Base-by-base conservation (phyloP, 2,888 invertebrate genomes). In the Watsonalla binaria region DNA sequence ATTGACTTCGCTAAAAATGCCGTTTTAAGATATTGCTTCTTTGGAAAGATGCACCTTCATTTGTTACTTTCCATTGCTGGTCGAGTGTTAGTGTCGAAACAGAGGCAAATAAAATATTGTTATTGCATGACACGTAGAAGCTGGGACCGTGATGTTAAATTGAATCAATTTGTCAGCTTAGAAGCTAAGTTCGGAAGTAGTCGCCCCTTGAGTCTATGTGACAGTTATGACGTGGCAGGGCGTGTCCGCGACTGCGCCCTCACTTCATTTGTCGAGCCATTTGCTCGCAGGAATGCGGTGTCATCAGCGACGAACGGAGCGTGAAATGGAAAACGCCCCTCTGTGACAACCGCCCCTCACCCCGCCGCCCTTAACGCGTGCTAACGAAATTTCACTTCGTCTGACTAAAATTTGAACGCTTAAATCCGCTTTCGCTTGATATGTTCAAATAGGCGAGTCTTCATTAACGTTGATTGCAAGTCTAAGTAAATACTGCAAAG, bases 301-400 rank as follows among this genome's bases (percentile, higher is more conserved):
- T 90, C 90, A 90, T 90, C 90, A 90, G 84, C 68, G 78, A 63
- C 67, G 84, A 89, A 81, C 85, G 85, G 85, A 88, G 83, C 90
- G 90, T 90, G 88, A 83, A 90, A 90, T 90, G 85, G 90, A 90
- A 90, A 82, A 90, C 90, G 90, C 90, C 90, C 89, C 84, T 72
- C 74, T 67, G 82, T 80, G 82, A 86, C 85, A 80, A 74, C 76
- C 80, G 70, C 68, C 76, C 72, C 74, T 68, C 69, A 68, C 72
- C 57, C 68, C 55, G 61, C 64, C 67, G 65, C 78, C 80, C 77
- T 80, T 81, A 82, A 78, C 80, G 72, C 63, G 70, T 74, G 82
- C 84, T 87, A 88, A 87, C 88, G 84, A 86, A 88, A 87, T 82
- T 84, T 84, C 83, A 76, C 71, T 74, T 71, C 69, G 69, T 70